Base-by-base conservation (phyloP, 2,113 vertebrate genomes). In the Brachionichthys hirsutus region DNA sequence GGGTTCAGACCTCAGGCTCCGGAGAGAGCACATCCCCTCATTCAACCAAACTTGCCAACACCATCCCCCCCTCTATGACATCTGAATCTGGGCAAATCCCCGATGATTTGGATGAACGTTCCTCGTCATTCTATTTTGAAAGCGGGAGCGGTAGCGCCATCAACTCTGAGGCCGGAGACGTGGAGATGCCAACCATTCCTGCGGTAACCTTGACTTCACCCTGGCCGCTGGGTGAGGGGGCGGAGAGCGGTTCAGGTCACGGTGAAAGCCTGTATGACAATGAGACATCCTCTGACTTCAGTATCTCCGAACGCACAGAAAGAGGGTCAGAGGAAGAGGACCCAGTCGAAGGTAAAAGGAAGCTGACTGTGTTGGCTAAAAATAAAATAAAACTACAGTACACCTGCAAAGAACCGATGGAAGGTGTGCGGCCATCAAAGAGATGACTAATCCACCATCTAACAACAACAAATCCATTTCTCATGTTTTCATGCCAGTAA, bases 241-340 rank as follows among this genome's bases (percentile, higher is more conserved):
- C 95, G 85, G 94, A 95, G 80, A 97, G 95, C 47, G 94, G 94
- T 82, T 98, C 95, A 75, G 95, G 95, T 59, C 94, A 92, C 85
- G 90, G 89, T 67, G 95, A 95, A 75, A 91, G 88, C 85, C 90
- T 93, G 81, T 94, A 91, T n/a, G 95, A 98, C 91, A 97, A 94
- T 0, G 94, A 98, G 89, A 96, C 94, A 1, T 95, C 95, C 65
- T 95, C 95, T 81, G 95, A 96, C 93, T 96, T 98, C 92, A 94
- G 92, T 92, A 94, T 97, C 84, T 89, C 94, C 70, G 94, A 95
- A 58, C 86, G 82, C 74, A 91, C 89, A 54, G 94, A 94, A 72
- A 93, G 73, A 87, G 92, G 93, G 74, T 81, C 86, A 56, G 79
- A 90, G 85, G 81, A 82, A 36, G 82, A 90, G 81, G 87, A 92